These are phyloP conservation scores for Gymnopithys bicolor DNA, from an alignment of 2,797 vertebrate genomes.

Conservation along the genomic window DNA sequence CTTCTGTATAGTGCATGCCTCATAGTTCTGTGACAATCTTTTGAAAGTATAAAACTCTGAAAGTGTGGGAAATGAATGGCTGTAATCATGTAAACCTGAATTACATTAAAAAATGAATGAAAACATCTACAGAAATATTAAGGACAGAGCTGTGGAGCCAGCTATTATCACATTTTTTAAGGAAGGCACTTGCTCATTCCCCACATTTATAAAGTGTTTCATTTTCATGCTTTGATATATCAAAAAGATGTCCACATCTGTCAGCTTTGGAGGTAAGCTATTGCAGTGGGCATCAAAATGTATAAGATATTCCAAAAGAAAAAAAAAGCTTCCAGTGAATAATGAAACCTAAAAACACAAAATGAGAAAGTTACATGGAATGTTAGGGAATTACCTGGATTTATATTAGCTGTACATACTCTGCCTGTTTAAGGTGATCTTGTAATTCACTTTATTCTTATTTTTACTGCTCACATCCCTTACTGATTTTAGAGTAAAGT, in stretches of 20 bases:
- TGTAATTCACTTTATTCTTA: not conserved
- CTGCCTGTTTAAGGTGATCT: not conserved
- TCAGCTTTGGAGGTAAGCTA: not conserved
- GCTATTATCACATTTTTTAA: not conserved
- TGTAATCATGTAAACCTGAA: slow-evolving; percentile 20
- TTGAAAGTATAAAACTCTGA: not conserved
- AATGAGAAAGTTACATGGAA: not conserved
- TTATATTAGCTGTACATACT: accelerated
- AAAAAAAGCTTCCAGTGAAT: not conserved
- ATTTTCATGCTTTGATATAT: not conserved
- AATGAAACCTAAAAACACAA: not conserved
- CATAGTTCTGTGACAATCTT: not conserved
- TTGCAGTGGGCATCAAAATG: not conserved
- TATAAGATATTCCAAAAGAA: not conserved
- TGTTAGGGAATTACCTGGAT: not conserved
- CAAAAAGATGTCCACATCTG: slow-evolving; percentile 6
- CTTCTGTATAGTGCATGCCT: not conserved
- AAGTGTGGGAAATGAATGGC: not conserved
- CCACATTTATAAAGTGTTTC: slow-evolving; percentile 10
- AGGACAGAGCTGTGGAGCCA: not conserved
- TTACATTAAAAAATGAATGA: slow-evolving; percentile 11
- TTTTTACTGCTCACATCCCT: not conserved
- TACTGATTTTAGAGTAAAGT: not conserved
- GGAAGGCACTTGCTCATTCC: not conserved
- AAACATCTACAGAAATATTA: not conserved